Evolutionary conservation across 2,113 vertebrate species (phyloP).

Genomic region (Clupea harengus): DNA sequence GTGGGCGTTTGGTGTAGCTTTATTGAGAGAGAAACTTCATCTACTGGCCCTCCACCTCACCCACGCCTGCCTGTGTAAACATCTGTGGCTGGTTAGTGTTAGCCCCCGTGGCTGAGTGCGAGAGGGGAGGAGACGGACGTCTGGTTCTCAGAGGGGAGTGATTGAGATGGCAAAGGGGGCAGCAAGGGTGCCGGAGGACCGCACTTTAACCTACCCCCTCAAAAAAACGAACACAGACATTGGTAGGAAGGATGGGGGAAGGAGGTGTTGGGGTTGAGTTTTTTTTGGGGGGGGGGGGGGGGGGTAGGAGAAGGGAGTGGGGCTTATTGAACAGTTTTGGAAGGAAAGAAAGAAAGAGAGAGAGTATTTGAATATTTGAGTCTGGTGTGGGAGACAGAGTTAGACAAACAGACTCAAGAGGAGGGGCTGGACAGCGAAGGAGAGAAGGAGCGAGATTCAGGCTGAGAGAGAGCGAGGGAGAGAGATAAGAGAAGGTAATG

Average conservation of each 20-base stretch:
- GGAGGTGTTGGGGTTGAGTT: background rate
- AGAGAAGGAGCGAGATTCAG: slow-evolving; percentile 56
- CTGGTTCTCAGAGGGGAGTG: slow-evolving; percentile 68
- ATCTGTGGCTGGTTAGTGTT: slow-evolving; percentile 80
- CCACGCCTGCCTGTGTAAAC: slow-evolving; percentile 61
- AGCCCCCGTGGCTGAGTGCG: slow-evolving; percentile 73
- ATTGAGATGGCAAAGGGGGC: slow-evolving; percentile 71
- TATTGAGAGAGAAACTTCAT: slow-evolving; percentile 68
- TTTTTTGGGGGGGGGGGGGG: background rate
- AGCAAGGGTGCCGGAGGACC: slow-evolving; percentile 45
- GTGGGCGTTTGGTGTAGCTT: slow-evolving; percentile 66
- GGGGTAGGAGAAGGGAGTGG: background rate
- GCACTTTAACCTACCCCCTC: background rate
- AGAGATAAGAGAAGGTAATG: slow-evolving; percentile 74
- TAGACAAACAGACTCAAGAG: background rate
- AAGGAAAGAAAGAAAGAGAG: background rate
- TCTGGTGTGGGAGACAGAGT: slow-evolving; percentile 63
- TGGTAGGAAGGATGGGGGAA: slow-evolving; percentile 49
- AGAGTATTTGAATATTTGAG: slow-evolving; percentile 5
- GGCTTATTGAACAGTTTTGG: background rate
- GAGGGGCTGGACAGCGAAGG: background rate
- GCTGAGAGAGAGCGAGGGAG: slow-evolving; percentile 54
- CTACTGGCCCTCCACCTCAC: slow-evolving; percentile 54
- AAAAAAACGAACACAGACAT: background rate
- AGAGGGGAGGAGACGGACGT: slow-evolving; percentile 47